phyloP scores from a whole-genome alignment of 2,888 invertebrate genomes.

The Cephus sareptanus region DNA sequence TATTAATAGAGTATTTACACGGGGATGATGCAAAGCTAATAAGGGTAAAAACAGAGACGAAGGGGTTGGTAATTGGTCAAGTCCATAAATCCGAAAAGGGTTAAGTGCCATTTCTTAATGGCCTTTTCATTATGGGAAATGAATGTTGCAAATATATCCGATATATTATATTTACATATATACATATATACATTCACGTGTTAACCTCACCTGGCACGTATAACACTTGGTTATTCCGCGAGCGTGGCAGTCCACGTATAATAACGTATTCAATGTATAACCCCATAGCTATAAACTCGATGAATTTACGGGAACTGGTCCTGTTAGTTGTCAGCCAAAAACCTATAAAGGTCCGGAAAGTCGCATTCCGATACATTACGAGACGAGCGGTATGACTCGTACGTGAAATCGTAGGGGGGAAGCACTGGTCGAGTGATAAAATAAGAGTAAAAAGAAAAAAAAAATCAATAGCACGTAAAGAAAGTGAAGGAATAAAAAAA shows the following conservation, averaged over 20 bases:
- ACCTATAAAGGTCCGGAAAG: slow-evolving; percentile 19
- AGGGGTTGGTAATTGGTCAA: background rate
- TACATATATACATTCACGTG: no score
- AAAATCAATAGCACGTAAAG: background rate
- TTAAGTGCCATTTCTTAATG: background rate
- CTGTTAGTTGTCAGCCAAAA: slow-evolving; percentile 21
- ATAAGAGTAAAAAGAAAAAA: background rate
- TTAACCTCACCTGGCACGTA: background rate
- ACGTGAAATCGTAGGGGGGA: background rate
- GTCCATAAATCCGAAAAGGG: background rate
- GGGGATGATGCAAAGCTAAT: no score
- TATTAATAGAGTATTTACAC: background rate
- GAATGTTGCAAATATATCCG: background rate
- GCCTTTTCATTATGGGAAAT: background rate
- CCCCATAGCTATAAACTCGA: slow-evolving; percentile 15
- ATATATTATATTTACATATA: background rate
- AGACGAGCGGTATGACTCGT: background rate
- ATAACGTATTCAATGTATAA: slow-evolving; percentile 22
- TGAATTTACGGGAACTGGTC: slow-evolving; percentile 21
- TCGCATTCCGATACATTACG: slow-evolving; percentile 19
- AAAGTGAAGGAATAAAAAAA: background rate
- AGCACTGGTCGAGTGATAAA: background rate
- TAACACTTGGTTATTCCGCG: slow-evolving; percentile 1
- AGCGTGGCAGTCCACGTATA: slow-evolving; percentile 14
- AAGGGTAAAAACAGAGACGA: no score